Conservation (phyloP, 1,140 invertebrate genomes). For the Eupeodes corollae region DNA sequence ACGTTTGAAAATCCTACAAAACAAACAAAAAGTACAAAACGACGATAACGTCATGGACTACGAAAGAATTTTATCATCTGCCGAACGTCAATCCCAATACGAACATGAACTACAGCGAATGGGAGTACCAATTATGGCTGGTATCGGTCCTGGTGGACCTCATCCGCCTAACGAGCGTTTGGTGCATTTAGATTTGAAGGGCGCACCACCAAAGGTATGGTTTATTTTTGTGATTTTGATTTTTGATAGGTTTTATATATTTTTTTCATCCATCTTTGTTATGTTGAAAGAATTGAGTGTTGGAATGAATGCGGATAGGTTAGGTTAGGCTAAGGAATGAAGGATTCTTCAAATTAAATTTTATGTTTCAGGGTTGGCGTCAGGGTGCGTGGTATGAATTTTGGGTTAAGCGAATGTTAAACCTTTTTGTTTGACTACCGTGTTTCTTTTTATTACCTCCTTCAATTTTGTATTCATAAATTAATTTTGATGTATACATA, state of each 20-base stretch:
- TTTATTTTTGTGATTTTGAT: neutral
- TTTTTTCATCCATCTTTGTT: too few relatives aligned
- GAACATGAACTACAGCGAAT: slow-evolving; percentile 33
- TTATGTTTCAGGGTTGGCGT: too few relatives aligned
- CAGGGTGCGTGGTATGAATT: too few relatives aligned
- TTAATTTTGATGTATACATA: too few relatives aligned
- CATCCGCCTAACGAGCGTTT: slow-evolving; percentile 39
- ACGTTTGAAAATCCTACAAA: slow-evolving; percentile 29
- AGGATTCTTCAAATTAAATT: too few relatives aligned
- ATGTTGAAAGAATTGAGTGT: too few relatives aligned
- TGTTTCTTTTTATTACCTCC: too few relatives aligned
- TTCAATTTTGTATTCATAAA: neutral
- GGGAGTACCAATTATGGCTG: slow-evolving; percentile 29
- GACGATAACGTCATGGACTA: slow-evolving; percentile 24
- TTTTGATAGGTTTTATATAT: too few relatives aligned
- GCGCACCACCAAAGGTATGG: slow-evolving; percentile 66
- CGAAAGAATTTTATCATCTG: slow-evolving; percentile 27
- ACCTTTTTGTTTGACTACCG: too few relatives aligned
- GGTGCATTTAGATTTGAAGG: slow-evolving; percentile 85
- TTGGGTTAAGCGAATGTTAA: too few relatives aligned
- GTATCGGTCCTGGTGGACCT: slow-evolving; percentile 29
- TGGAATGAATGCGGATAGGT: too few relatives aligned
- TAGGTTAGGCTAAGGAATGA: too few relatives aligned
- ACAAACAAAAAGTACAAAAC: slow-evolving; percentile 26
- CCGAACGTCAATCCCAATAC: slow-evolving; percentile 29